Conservation (phyloP, 2,888 invertebrate genomes). For the Plagodis dolabraria region DNA sequence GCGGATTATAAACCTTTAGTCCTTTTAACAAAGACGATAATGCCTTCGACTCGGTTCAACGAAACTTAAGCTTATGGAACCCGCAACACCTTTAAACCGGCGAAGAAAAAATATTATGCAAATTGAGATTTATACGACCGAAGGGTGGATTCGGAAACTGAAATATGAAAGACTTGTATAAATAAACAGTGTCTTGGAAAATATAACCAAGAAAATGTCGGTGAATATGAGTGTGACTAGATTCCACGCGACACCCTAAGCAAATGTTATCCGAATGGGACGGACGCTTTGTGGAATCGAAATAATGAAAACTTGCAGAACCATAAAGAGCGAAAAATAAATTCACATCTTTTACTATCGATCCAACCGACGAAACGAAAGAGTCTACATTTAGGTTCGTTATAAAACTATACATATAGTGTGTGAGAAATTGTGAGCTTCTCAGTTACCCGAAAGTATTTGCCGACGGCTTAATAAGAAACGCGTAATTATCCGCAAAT, state of each 20-base stretch:
- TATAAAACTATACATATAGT: slow-evolving; percentile 16
- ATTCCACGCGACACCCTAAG: slow-evolving; percentile 27
- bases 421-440: slow-evolving; percentile 7
- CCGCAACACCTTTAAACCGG: slow-evolving; percentile 52
- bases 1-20: slow-evolving; percentile 21
- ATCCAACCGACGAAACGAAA: not conserved
- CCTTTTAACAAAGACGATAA: slow-evolving; percentile 26
- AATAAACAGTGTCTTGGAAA: slow-evolving; percentile 42
- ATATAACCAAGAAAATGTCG: slow-evolving; percentile 33
- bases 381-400: not conserved
- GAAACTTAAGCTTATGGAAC: slow-evolving; percentile 38
- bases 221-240: slow-evolving; percentile 30
- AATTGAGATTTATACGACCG: slow-evolving; percentile 61
- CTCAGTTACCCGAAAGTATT: slow-evolving; percentile 52
- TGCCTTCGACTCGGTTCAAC: slow-evolving; percentile 11
- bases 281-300: slow-evolving; percentile 21
- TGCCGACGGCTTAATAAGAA: slow-evolving; percentile 70
- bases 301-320: slow-evolving; percentile 21
- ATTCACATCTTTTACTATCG: not conserved
- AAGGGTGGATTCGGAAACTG: slow-evolving; percentile 49
- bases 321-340: slow-evolving; percentile 12
- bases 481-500: slow-evolving; percentile 71
- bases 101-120: slow-evolving; percentile 60
- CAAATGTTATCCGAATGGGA: slow-evolving; percentile 29
- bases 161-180: slow-evolving; percentile 49